A percentile compares a stretch with the other conserved stretches of the same genome.
phyloP scores from a whole-genome alignment of 1,140 invertebrate species.

The Leptestheria dahalacensis region DNA sequence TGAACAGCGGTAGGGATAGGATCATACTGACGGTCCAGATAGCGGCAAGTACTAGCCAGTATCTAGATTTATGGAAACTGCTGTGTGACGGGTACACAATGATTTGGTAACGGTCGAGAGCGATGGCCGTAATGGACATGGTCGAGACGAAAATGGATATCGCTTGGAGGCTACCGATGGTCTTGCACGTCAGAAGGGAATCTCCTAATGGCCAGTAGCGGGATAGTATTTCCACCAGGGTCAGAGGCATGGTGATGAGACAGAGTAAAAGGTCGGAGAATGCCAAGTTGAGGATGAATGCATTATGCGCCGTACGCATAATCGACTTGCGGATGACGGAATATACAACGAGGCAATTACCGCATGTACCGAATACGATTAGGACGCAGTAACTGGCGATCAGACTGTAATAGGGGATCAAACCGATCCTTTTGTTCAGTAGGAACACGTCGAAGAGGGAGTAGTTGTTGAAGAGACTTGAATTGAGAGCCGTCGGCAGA shows the following conservation, averaged over 20 bases:
- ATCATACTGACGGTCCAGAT: conserved; percentile 66
- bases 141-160: conserved; percentile 78
- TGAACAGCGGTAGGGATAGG: conserved; percentile 59
- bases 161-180: conserved; percentile 61
- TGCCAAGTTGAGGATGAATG: conserved; percentile 79
- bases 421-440: conserved; percentile 51
- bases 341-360: conserved; percentile 63
- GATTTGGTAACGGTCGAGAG: conserved; percentile 62
- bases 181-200: conserved; percentile 52
- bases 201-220: conserved; percentile 56
- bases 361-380: conserved; percentile 56
- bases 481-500: too few species aligned
- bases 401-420: conserved; percentile 41
- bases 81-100: conserved; percentile 70
- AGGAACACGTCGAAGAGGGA: too few species aligned
- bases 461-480: too few species aligned
- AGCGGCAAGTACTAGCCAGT: conserved; percentile 46
- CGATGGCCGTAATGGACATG: conserved; percentile 76
- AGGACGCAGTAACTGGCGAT: conserved; percentile 52
- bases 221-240: conserved; percentile 59
- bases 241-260: conserved; percentile 68
- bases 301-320: conserved; percentile 71
- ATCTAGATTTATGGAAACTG: conserved; percentile 53
- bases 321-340: conserved; percentile 58
- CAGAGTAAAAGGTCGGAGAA: conserved; percentile 70